Percentiles rank a stretch among this genome's conserved stretches.
Conservation (phyloP, 1,140 invertebrate genomes). For the Philotrypesis tridentata region DNA sequence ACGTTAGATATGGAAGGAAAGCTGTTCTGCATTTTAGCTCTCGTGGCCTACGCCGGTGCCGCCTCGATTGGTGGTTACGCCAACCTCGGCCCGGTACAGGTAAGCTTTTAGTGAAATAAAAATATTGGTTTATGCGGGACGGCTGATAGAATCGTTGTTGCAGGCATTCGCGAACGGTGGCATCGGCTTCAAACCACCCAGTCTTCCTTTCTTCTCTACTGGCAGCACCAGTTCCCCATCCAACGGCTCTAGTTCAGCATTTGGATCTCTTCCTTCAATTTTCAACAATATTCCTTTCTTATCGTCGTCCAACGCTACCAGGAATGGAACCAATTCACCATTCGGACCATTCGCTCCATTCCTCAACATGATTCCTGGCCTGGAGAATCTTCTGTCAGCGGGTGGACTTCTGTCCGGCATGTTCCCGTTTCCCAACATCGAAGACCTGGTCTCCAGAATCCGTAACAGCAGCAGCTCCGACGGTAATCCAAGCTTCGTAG, state of each 20-base stretch:
- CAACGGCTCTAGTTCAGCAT: no score
- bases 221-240: no score
- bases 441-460: not conserved
- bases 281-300: not conserved
- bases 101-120: conserved; percentile 31
- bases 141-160: not conserved
- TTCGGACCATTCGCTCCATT: not conserved
- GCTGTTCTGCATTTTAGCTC: conserved; percentile 42
- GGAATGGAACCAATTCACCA: not conserved
- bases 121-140: no score
- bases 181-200: not conserved
- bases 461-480: not conserved
- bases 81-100: conserved; percentile 54
- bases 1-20: not conserved
- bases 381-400: no score
- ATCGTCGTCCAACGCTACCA: not conserved
- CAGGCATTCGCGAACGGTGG: not conserved
- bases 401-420: not conserved
- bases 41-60: conserved; percentile 52
- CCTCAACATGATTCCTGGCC: not conserved
- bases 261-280: no score
- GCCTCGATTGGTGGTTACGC: conserved; percentile 54
- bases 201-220: no score
- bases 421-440: not conserved
- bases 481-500: not conserved